These are phyloP conservation scores for Oncorhynchus nerka DNA, from an alignment of 2,113 vertebrate species.

Conservation along the genomic window DNA sequence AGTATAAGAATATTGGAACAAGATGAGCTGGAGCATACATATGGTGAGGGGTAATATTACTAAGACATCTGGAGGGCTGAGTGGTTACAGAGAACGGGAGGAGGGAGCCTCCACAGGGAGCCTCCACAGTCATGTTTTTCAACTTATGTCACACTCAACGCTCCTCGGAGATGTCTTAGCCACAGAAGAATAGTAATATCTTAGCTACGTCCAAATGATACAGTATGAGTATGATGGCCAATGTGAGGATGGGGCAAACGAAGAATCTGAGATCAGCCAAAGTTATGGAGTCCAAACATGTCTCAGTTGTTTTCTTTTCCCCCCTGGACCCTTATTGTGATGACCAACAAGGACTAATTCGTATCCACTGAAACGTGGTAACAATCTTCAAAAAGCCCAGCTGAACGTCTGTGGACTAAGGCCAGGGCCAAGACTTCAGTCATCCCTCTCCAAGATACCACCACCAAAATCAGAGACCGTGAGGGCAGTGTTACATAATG, in stretches of 20 bases:
- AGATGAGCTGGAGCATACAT: slow-evolving; percentile 77
- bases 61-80: not conserved
- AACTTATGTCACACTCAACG: too few species aligned
- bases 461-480: not conserved
- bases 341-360: not conserved
- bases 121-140: too few species aligned
- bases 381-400: slow-evolving; percentile 21
- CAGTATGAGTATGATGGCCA: too few species aligned
- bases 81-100: not conserved
- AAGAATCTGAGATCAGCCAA: not conserved
- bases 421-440: not conserved
- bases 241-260: too few species aligned
- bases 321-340: not conserved
- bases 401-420: not conserved
- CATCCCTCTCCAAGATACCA: not conserved
- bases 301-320: not conserved
- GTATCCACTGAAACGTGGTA: not conserved
- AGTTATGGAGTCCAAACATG: not conserved
- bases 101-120: too few species aligned
- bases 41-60: not conserved
- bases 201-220: not conserved
- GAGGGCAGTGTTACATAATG: not conserved
- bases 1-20: slow-evolving; percentile 95
- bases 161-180: not conserved
- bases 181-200: not conserved